These are phyloP conservation scores for Drosophila flavopinicola DNA, from an alignment of 2,888 invertebrate genomes.

Conservation along the genomic window DNA sequence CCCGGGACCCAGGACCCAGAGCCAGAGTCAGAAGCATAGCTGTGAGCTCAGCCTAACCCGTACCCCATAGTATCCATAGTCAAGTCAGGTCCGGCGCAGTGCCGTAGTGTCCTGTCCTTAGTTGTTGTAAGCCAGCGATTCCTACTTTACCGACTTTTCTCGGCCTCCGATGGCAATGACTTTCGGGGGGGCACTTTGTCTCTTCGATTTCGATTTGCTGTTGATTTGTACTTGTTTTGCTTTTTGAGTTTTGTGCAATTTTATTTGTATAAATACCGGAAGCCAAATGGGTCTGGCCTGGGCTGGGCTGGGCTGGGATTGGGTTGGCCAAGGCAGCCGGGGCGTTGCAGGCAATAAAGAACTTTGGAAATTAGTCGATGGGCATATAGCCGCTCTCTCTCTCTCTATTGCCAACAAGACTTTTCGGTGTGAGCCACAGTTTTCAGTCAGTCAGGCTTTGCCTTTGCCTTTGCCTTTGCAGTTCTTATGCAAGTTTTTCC, in stretches of 20 bases:
- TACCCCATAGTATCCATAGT: conserved; percentile 1
- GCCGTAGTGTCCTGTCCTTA: conserved; percentile 34
- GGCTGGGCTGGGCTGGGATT: background rate
- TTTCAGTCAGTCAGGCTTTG: no score
- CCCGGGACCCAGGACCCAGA: no score
- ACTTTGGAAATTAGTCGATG: conserved; percentile 78
- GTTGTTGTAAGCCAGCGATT: conserved; percentile 35
- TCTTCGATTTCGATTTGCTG: conserved; percentile 72
- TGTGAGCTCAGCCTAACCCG: conserved; percentile 6
- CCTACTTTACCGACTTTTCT: conserved; percentile 46
- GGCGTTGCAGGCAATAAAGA: conserved; percentile 80
- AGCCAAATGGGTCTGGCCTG: conserved; percentile 56
- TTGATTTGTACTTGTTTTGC: conserved; percentile 68
- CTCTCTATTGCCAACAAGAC: conserved; percentile 27
- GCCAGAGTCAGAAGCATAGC: conserved; percentile 12
- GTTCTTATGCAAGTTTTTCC: conserved; percentile 51
- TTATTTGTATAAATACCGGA: conserved; percentile 82
- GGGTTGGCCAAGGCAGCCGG: conserved; percentile 21
- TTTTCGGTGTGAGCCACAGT: conserved; percentile 35
- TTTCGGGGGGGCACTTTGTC: conserved; percentile 48
- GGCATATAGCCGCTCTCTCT: conserved; percentile 46
- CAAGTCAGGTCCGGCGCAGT: conserved; percentile 41
- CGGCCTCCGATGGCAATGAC: conserved; percentile 63
- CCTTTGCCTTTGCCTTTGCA: conserved; percentile 48
- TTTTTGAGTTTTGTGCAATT: conserved; percentile 70